phyloP scores from a whole-genome alignment of 2,797 vertebrate genomes.

The Aulostomus chinensis region DNA sequence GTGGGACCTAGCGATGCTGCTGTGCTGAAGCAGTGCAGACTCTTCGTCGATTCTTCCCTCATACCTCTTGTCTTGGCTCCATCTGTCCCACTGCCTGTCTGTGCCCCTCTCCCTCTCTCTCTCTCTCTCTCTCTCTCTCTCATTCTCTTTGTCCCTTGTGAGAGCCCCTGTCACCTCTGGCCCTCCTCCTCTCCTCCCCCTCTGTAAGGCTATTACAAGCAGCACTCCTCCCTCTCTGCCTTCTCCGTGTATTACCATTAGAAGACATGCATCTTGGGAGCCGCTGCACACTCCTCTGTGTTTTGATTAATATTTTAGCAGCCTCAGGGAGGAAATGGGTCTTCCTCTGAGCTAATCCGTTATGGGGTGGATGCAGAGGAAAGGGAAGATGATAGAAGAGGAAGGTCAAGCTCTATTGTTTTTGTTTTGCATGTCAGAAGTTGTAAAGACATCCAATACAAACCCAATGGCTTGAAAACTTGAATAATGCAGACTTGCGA shows the following conservation, averaged over 20 bases:
- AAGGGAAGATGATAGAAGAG: constrained; percentile 72
- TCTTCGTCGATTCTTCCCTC: constrained; percentile 73
- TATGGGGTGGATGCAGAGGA: constrained; percentile 82
- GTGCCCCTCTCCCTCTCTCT: constrained; percentile 63
- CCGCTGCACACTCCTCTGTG: constrained; percentile 90
- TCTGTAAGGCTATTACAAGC: constrained; percentile 86
- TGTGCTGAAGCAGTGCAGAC: constrained; percentile 62
- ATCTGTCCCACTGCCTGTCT: constrained; percentile 60
- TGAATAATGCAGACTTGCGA: constrained; percentile 22
- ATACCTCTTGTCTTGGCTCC: constrained; percentile 69
- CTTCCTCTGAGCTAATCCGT: constrained; percentile 94
- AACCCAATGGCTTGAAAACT: constrained; percentile 32
- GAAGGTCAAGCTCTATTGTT: constrained; percentile 71
- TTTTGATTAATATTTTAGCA: constrained; percentile 99
- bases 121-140: constrained; percentile 68
- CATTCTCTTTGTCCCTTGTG: constrained; percentile 72
- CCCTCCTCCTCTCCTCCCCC: constrained; percentile 81
- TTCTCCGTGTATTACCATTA: constrained; percentile 90
- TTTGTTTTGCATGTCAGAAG: constrained; percentile 67
- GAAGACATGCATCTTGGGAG: constrained; percentile 92
- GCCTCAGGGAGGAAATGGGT: constrained; percentile 91
- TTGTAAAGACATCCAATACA: constrained; percentile 56
- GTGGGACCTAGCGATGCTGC: constrained; percentile 40
- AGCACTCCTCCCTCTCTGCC: constrained; percentile 87
- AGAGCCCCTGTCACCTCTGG: constrained; percentile 78